Evolutionary conservation across 1,140 invertebrate species (phyloP).

Genomic region (Calliopsis andreniformis): DNA sequence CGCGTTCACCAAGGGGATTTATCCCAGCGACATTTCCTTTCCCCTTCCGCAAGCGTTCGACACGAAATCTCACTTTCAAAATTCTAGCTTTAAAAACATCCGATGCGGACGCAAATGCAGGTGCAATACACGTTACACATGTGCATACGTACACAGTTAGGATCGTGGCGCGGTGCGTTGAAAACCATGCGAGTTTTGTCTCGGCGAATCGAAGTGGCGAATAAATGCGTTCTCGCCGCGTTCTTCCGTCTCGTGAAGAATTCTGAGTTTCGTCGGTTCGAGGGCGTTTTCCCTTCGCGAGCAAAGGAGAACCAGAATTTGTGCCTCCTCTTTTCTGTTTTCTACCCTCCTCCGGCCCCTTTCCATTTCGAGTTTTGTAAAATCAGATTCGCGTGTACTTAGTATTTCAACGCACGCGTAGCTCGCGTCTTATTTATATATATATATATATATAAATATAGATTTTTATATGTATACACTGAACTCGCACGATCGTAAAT

Average conservation of each 20-base stretch:
- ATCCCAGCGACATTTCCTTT: neutral
- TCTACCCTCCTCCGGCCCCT: neutral
- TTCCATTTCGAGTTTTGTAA: neutral
- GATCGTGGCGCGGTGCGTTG: conserved; percentile 60
- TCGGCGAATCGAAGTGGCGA: neutral
- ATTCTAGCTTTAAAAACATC: conserved; percentile 65
- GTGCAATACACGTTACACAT: conserved; percentile 65
- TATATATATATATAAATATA: conserved; percentile 49
- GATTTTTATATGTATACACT: conserved; percentile 22
- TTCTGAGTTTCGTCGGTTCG: no score
- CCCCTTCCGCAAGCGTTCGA: conserved; percentile 3
- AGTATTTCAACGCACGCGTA: conserved; percentile 58
- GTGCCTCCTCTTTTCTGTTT: neutral
- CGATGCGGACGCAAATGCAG: conserved; percentile 58
- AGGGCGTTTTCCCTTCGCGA: neutral
- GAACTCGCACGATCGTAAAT: conserved; percentile 59
- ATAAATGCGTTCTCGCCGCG: neutral
- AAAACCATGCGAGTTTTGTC: conserved; percentile 30
- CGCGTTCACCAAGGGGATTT: neutral
- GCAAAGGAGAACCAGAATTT: neutral
- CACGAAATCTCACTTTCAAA: conserved; percentile 62
- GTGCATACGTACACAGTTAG: conserved; percentile 58
- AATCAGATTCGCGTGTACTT: conserved; percentile 27
- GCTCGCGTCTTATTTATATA: conserved; percentile 54
- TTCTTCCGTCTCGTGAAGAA: conserved; percentile 2